A percentile compares a stretch with the other conserved stretches of the same genome.
These are phyloP conservation scores for Scyliorhinus canicula DNA, from an alignment of 2,797 vertebrate genomes.

Conservation along the genomic window DNA sequence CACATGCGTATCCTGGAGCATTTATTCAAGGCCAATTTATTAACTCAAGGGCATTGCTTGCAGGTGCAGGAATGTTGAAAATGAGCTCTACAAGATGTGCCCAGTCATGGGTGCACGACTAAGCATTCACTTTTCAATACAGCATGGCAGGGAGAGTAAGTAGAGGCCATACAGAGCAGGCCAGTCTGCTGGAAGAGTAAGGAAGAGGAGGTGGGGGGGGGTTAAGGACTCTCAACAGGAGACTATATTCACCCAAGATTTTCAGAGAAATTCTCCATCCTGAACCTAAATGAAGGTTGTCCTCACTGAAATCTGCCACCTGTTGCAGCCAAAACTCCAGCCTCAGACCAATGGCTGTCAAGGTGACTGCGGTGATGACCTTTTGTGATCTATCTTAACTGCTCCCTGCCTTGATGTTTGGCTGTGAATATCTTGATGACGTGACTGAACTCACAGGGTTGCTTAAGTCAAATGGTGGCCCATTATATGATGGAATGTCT, in stretches of 20 bases:
- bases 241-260: background rate
- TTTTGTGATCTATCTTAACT: background rate
- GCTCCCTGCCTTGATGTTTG: background rate
- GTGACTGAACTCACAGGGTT: background rate
- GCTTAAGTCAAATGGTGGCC: background rate
- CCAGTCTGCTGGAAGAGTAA: background rate
- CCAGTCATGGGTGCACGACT: background rate
- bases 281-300: background rate
- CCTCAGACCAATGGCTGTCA: background rate
- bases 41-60: background rate
- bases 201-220: no score
- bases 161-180: background rate
- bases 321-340: background rate
- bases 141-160: background rate
- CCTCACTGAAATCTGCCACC: background rate
- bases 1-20: background rate
- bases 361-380: background rate
- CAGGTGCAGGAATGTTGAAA: background rate
- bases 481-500: background rate
- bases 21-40: background rate
- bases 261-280: background rate
- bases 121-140: background rate
- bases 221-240: background rate
- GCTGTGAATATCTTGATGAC: background rate
- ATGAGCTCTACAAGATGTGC: no score